Evolutionary conservation across 2,888 invertebrate genomes (phyloP).

Genomic region (Anoplius nigerrimus): DNA sequence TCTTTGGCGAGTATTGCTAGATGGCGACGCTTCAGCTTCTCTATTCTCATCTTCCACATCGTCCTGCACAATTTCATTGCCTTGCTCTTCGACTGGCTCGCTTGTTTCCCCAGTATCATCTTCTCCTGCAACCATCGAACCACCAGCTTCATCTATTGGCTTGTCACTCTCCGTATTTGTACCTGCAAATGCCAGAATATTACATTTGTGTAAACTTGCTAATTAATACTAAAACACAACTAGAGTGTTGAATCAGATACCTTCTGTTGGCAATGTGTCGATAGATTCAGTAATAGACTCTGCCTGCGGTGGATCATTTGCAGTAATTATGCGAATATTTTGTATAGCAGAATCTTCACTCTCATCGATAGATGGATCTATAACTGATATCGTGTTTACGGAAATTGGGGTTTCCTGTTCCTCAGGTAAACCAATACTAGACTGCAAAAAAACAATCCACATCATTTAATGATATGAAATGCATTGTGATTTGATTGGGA

Average conservation of each 20-base stretch:
- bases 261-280: conserved; percentile 63
- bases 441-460: too few species aligned
- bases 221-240: neutral
- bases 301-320: conserved; percentile 63
- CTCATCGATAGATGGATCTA: conserved; percentile 60
- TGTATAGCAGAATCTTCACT: conserved; percentile 61
- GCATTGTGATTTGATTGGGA: conserved; percentile 13
- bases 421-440: conserved; percentile 64
- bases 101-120: conserved; percentile 65
- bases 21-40: conserved; percentile 87
- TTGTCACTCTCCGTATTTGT: conserved; percentile 82
- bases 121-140: conserved; percentile 58
- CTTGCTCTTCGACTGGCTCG: conserved; percentile 65
- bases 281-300: conserved; percentile 66
- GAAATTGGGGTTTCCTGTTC: conserved; percentile 65
- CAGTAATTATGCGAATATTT: conserved; percentile 56
- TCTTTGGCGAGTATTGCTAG: conserved; percentile 77
- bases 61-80: conserved; percentile 74
- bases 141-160: conserved; percentile 69
- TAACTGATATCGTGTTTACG: conserved; percentile 59
- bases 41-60: conserved; percentile 82
- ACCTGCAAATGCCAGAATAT: conserved; percentile 64
- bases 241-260: conserved; percentile 37
- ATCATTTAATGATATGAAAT: too few species aligned
- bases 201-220: neutral